Evolutionary conservation across 2,797 vertebrate genomes (phyloP), one percentile per base, ranked within the genome.

Genomic region (Zalophus californianus): DNA sequence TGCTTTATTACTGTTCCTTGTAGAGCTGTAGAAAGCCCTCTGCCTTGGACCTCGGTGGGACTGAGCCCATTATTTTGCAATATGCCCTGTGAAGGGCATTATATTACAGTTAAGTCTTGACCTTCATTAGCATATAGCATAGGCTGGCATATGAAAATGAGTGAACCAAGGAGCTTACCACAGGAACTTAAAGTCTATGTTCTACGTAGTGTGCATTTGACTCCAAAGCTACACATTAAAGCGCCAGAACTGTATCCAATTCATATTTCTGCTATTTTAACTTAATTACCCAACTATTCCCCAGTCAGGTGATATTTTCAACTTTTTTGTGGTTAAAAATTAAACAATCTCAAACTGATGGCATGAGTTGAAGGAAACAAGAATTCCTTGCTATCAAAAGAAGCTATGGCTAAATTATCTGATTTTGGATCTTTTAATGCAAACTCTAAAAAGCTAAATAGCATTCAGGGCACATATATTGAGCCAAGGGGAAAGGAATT

Each of bases 1-100:
- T 91, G 38, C n/a, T 92, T 96, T 85, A 70, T 70, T 96, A 84
- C 56, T 68, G 32, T 70, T 90, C 58, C 85, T 94, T 18, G 11
- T 60, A 73, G 72, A 70, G 38, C 78, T 77, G 48, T 84, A 72
- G 32, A 72, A 95, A 95, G 44, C 44, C 58, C 38, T 88, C 52
- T 68, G 56, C 70, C 64, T 87, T 95, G n/a, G 78, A 35, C 60
- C 29, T 89, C 60, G 27, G 16, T 16, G 35, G 79, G 1, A 84
- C 9, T 77, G 91, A 75, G 58, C 29, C 85, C 52, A 82, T 90
- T 95, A 75, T 83, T 77, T 54, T 94, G n/a, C 80, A 90, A 94
- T 54, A 32, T 48, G 7, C 58, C 50, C 62, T 80, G 32, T 54
- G 38, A 92, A 80, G 50, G 35, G 77, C 35, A 90, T 90, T 56